phyloP scores from a whole-genome alignment of 2,888 invertebrate species.

The Andrena flavipes region DNA sequence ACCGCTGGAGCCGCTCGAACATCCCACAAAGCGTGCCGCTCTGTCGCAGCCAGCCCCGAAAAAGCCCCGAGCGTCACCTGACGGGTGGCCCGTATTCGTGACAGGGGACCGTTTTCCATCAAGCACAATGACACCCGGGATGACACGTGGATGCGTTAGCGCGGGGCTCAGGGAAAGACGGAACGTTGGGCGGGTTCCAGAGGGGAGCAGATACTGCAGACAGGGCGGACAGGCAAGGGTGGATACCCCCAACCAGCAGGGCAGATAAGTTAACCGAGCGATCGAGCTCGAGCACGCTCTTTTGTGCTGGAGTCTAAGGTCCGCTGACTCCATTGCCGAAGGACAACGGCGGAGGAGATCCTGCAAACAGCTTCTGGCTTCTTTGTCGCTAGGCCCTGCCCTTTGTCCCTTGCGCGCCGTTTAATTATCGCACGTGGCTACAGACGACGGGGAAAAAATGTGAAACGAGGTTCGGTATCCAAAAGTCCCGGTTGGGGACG shows the following conservation, averaged over 20 bases:
- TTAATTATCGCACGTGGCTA: slow-evolving; percentile 63
- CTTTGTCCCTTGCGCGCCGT: slow-evolving; percentile 46
- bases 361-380: slow-evolving; percentile 51
- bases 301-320: slow-evolving; percentile 69
- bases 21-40: slow-evolving; percentile 6
- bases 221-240: slow-evolving; percentile 10
- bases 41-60: not conserved
- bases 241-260: slow-evolving; percentile 6
- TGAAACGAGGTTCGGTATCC: not conserved
- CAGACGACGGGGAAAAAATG: slow-evolving; percentile 13
- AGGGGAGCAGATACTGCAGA: not conserved
- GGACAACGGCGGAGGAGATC: slow-evolving; percentile 60
- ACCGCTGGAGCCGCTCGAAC: not conserved
- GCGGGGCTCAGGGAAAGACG: slow-evolving; percentile 2
- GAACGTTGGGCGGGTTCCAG: slow-evolving; percentile 34
- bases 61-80: slow-evolving; percentile 34
- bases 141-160: slow-evolving; percentile 43
- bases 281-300: slow-evolving; percentile 53
- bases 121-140: slow-evolving; percentile 22
- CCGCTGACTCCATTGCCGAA: slow-evolving; percentile 69
- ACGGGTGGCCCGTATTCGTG: slow-evolving; percentile 34
- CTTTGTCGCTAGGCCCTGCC: slow-evolving; percentile 51
- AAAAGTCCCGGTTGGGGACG: not conserved
- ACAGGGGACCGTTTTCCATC: slow-evolving; percentile 34
- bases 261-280: slow-evolving; percentile 65